A percentile compares a stretch with the other conserved stretches of the same genome.
These are phyloP conservation scores for Heterochromis multidens DNA, from an alignment of 2,113 vertebrate genomes.

Conservation along the genomic window DNA sequence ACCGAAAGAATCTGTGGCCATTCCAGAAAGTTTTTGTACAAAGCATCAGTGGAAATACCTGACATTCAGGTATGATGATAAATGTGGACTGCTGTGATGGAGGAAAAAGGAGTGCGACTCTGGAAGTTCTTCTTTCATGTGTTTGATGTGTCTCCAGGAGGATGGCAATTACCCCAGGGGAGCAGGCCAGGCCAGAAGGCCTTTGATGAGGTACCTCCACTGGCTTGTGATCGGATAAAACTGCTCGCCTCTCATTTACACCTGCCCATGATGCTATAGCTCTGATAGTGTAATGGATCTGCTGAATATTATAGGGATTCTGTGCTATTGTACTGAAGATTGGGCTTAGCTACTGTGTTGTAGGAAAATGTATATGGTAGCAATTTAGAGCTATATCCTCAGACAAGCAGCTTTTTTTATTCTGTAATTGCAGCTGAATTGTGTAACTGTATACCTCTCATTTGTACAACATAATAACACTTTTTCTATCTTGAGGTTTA, in stretches of 20 bases:
- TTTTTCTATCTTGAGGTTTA: background rate
- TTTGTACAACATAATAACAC: background rate
- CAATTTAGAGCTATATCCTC: background rate
- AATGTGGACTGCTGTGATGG: constrained; percentile 28
- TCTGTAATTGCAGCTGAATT: background rate
- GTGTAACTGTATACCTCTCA: background rate
- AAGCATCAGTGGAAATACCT: constrained; percentile 8
- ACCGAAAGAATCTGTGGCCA: background rate
- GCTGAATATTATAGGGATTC: background rate
- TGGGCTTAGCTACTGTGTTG: background rate
- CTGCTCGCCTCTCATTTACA: constrained; percentile 40
- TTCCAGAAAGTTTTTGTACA: background rate
- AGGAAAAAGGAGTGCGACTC: constrained; percentile 37
- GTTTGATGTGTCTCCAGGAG: constrained; percentile 62
- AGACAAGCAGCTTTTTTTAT: background rate
- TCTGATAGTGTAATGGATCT: background rate
- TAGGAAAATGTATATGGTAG: background rate
- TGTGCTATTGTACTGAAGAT: background rate
- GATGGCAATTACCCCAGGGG: constrained; percentile 41
- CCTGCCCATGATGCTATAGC: background rate
- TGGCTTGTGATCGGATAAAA: constrained; percentile 51
- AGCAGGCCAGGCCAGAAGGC: constrained; percentile 46
- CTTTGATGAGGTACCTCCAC: constrained; percentile 62
- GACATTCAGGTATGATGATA: constrained; percentile 23
- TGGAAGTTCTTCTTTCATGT: constrained; percentile 52